phyloP scores from a whole-genome alignment of 1,140 invertebrate species.

The Belonocnema kinseyi region DNA sequence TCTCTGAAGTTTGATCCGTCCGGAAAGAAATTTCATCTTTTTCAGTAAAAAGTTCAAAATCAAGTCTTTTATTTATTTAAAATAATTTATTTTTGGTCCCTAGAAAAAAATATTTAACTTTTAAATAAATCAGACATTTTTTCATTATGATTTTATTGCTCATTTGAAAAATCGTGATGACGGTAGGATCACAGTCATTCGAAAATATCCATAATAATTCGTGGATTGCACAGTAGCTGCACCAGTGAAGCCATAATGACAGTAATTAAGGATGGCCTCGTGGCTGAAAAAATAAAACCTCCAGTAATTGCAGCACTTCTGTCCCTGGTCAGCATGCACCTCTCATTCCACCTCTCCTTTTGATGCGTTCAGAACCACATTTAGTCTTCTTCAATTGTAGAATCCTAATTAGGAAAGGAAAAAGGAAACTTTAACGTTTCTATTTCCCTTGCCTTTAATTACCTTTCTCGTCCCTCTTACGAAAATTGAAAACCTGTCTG shows the following conservation, averaged over 20 bases:
- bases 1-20: too few species aligned
- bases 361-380: neutral
- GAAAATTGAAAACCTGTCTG: neutral
- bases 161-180: neutral
- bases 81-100: too few species aligned
- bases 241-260: neutral
- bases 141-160: neutral
- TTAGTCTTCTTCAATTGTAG: neutral
- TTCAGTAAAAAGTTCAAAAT: too few species aligned
- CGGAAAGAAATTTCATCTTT: too few species aligned
- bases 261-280: constrained; percentile 12
- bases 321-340: constrained; percentile 1
- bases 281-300: neutral
- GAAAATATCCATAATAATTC: neutral
- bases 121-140: too few species aligned
- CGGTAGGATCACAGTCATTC: neutral
- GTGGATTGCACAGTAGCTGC: constrained; percentile 4
- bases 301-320: constrained; percentile 5
- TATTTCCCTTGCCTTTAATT: constrained; percentile 10
- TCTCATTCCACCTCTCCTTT: neutral
- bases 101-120: too few species aligned
- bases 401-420: neutral
- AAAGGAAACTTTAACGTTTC: neutral
- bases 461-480: neutral
- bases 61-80: too few species aligned